Evolutionary conservation across 2,113 vertebrate genomes (phyloP).

Genomic region (Psammodynastes pulverulentus): DNA sequence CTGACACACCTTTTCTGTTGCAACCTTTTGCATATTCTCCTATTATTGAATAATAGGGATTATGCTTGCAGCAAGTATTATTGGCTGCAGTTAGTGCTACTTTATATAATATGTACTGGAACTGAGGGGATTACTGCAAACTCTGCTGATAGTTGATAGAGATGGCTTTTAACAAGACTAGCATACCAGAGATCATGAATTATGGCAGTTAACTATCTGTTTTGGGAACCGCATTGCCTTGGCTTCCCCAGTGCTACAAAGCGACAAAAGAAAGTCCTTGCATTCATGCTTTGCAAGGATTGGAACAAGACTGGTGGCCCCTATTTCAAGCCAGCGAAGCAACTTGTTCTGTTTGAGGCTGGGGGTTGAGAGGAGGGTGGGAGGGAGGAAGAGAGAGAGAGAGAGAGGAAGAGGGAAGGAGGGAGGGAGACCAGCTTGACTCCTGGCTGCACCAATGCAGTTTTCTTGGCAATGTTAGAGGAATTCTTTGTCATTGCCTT

Average conservation of each 20-base stretch:
- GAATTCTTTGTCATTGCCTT: background rate
- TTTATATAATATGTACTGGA: background rate
- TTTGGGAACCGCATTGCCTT: no score
- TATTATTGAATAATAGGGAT: background rate
- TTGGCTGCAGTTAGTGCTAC: background rate
- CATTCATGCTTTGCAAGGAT: background rate
- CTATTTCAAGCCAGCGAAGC: background rate
- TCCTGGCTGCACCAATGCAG: background rate
- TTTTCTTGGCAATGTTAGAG: background rate
- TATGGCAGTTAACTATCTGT: background rate
- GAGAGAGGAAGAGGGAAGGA: no score
- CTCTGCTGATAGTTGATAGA: background rate
- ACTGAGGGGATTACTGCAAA: background rate
- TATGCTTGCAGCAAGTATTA: background rate
- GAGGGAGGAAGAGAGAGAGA: no score
- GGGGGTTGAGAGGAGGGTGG: fast-evolving
- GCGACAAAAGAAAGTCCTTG: background rate
- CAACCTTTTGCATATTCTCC: background rate
- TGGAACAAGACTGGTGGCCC: background rate
- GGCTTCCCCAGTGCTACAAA: no score
- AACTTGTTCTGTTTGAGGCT: background rate
- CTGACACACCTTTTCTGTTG: conserved; percentile 32
- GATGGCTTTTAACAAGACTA: background rate
- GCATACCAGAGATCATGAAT: no score
- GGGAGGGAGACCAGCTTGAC: background rate